Evolutionary conservation across 1,140 invertebrate species (phyloP).

Genomic region (Drosophila guanche): DNA sequence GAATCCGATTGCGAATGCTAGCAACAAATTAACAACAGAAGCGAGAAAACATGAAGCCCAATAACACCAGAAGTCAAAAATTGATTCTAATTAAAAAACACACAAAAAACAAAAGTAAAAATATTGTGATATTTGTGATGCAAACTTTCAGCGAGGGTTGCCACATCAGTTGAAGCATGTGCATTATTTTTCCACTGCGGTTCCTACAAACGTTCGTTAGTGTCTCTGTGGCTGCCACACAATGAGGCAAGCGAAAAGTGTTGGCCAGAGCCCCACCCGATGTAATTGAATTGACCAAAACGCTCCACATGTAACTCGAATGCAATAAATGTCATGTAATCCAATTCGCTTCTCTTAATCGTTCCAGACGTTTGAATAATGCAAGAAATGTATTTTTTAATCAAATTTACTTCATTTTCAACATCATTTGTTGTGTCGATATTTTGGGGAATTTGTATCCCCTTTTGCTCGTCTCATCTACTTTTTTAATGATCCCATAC

Average conservation of each 20-base stretch:
- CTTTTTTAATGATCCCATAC: neutral
- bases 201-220: conserved; percentile 7
- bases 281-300: too few species aligned
- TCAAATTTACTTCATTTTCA: too few species aligned
- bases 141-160: conserved; percentile 28
- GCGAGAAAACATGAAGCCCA: conserved; percentile 4
- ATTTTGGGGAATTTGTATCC: too few species aligned
- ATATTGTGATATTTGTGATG: conserved; percentile 40
- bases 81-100: conserved; percentile 63
- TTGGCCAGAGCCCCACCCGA: too few species aligned
- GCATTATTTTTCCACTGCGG: conserved; percentile 1
- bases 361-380: too few species aligned
- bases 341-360: too few species aligned
- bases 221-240: neutral
- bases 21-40: conserved; percentile 43
- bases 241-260: too few species aligned
- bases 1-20: conserved; percentile 26
- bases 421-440: too few species aligned
- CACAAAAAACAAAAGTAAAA: conserved; percentile 32
- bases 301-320: too few species aligned
- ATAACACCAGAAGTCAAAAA: conserved; percentile 23
- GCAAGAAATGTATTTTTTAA: too few species aligned
- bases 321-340: too few species aligned
- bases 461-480: neutral
- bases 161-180: conserved; percentile 8